Evolutionary conservation across 2,113 vertebrate species (phyloP).

Genomic region (Corythaeola cristata): DNA sequence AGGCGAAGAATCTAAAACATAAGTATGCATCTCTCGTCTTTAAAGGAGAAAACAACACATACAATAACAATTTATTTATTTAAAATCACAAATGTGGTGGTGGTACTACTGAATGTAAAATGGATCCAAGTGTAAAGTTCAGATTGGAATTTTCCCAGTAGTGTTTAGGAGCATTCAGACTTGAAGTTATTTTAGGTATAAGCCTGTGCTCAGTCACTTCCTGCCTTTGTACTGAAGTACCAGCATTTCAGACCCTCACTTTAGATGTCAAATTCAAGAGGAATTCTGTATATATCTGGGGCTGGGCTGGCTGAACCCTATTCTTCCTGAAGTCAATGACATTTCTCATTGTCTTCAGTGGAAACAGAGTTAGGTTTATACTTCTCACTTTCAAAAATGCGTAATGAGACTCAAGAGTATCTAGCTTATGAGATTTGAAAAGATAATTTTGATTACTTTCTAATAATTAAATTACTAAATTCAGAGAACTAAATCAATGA

Average conservation of each 20-base stretch:
- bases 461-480: background rate
- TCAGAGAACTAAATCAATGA: background rate
- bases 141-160: background rate
- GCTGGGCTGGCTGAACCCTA: background rate
- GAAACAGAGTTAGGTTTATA: background rate
- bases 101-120: background rate
- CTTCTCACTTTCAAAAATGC: background rate
- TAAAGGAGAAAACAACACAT: background rate
- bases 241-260: background rate
- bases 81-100: background rate
- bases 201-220: background rate
- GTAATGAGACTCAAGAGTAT: background rate
- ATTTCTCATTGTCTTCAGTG: background rate
- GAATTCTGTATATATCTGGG: background rate
- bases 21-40: background rate
- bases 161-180: background rate
- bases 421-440: background rate
- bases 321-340: background rate
- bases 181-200: background rate
- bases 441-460: background rate
- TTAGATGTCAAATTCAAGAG: background rate
- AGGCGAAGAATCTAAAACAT: background rate
- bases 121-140: background rate
- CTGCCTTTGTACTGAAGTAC: background rate
- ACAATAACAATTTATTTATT: background rate